phyloP scores from a whole-genome alignment of 2,888 invertebrate genomes.

The Lasioglossum pauxillum region DNA sequence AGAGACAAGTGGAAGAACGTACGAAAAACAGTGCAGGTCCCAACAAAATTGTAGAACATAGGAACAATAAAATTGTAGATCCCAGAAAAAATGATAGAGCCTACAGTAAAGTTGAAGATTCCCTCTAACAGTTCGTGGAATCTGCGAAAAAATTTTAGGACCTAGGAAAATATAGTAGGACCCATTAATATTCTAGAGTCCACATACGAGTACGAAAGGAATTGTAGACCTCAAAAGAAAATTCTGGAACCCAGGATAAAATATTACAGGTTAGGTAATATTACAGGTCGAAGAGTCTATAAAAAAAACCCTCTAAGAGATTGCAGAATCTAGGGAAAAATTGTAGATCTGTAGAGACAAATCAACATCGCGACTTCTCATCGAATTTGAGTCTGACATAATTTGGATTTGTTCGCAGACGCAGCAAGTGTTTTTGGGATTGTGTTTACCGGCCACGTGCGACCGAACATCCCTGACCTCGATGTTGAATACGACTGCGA shows the following conservation, averaged over 20 bases:
- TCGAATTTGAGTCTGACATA: neutral
- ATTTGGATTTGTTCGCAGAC: slow-evolving; percentile 85
- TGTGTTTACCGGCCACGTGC: slow-evolving; percentile 91
- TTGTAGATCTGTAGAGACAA: neutral
- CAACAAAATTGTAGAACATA: neutral
- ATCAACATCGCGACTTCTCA: neutral
- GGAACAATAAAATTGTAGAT: neutral
- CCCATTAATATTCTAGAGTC: no score
- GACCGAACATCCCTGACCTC: slow-evolving; percentile 81
- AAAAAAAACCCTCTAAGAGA: no score
- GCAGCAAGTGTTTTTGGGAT: slow-evolving; percentile 89
- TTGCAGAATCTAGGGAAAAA: neutral
- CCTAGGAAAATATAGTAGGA: no score
- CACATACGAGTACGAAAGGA: no score
- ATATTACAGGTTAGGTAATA: neutral
- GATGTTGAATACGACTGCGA: slow-evolving; percentile 81
- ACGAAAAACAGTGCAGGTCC: neutral
- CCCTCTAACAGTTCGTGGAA: no score
- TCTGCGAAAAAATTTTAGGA: no score
- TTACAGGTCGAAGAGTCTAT: no score
- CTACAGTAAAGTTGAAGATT: no score
- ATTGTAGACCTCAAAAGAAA: neutral
- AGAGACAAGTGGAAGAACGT: neutral
- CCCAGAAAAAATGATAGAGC: neutral
- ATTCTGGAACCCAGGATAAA: neutral